Evolutionary conservation across 1,140 invertebrate genomes (phyloP), one percentile per base, ranked within the genome.

Genomic region (Arion vulgaris): DNA sequence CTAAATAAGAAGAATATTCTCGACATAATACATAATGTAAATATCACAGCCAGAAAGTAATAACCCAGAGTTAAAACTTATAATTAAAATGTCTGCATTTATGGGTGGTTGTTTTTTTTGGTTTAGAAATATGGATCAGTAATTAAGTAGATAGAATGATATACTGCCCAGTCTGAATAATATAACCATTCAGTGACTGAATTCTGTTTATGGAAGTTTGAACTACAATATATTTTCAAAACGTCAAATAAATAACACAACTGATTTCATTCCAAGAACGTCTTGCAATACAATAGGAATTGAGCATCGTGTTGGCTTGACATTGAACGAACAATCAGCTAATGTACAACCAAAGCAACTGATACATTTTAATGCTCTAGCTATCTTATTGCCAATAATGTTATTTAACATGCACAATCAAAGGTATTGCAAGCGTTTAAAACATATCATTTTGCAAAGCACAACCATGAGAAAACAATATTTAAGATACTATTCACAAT

Each of bases 361-460:
- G 41, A 34, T 49, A 75, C 39, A 75, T 72, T 39, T 72, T 26
- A 72, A 72, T 72, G 73, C 45, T 75, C 45, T 19, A 51, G 45
- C 1, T 45, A 51, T 49, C 32, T 75, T 75, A 26, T 45, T 49
- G 28, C 39, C 39, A 75, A 75, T 53, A 49, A 51, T 75, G 38
- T n/a, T 75, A 75, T 75, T 45, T 75, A n/a, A 75, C 73, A 75
- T 11, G 41, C n/a, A 28, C 73, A 75, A 34, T 51, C n/a, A 75
- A 75, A n/a, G 53, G 73, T 75, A 75, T 53, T 51, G 73, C 73
- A 75, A 75, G 73, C 73, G 41, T 75, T 41, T 36, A 66, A 66
- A 66, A 26, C 51, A 45, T 15, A 45, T 45, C 41, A 26, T 57
- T 57, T 26, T 57, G 51, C 7, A 57, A 57, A 57, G 51, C 23